Conservation (phyloP, 2,113 vertebrate genomes). For the Zosterops pallidus region DNA sequence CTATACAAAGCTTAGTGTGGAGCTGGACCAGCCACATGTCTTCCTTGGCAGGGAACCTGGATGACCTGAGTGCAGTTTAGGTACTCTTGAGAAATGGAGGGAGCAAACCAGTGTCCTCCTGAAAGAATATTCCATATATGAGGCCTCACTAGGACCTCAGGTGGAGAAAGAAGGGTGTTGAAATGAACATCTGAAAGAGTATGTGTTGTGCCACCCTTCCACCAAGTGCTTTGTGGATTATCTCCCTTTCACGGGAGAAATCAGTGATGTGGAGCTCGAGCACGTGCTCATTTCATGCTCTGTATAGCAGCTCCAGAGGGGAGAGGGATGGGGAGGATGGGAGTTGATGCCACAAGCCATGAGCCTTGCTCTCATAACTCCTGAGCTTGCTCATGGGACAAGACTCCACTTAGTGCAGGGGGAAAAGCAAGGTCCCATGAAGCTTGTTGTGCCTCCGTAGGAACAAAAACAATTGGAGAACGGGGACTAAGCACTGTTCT, state of each 20-base stretch:
- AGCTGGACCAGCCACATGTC: not conserved
- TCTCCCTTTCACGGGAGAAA: not conserved
- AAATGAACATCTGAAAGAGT: not conserved
- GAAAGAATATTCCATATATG: not conserved
- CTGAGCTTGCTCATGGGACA: not conserved
- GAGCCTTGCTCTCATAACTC: not conserved
- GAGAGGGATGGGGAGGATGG: not conserved
- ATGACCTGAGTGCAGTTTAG: not conserved
- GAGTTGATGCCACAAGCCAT: not conserved
- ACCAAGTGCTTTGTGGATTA: not conserved
- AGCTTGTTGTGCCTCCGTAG: not conserved
- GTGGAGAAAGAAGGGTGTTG: not conserved
- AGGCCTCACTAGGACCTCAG: not conserved
- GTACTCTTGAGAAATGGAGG: not conserved
- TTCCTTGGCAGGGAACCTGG: not conserved
- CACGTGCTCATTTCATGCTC: slow-evolving; percentile 24
- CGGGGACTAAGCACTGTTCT: not conserved
- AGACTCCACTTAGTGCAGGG: not conserved
- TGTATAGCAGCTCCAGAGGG: not conserved
- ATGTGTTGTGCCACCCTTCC: not conserved
- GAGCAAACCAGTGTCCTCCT: not conserved
- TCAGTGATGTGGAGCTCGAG: not conserved
- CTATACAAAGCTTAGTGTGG: not conserved
- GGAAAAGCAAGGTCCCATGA: not conserved
- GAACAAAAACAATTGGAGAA: not conserved